A percentile compares a stretch with the other conserved stretches of the same genome.
Conservation (phyloP, 1,140 invertebrate species). For the Diachasmimorpha longicaudata region DNA sequence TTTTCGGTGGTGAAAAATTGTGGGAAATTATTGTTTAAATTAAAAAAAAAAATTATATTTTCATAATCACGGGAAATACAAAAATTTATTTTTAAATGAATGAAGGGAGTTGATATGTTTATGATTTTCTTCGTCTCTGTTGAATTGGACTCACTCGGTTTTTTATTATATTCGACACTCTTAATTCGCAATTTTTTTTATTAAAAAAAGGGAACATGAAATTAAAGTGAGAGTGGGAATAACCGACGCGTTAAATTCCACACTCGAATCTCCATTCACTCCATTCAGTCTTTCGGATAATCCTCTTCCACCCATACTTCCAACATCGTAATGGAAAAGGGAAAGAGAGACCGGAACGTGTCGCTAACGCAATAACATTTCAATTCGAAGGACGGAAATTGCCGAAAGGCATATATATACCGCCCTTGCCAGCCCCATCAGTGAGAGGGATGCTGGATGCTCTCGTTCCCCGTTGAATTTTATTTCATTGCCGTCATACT, state of each 20-base stretch:
- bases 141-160: no score
- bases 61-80: no score
- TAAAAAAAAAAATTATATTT: no score
- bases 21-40: no score
- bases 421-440: not conserved
- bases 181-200: no score
- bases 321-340: slow-evolving; percentile 10
- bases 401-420: slow-evolving; percentile 27
- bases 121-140: no score
- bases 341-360: slow-evolving; percentile 43
- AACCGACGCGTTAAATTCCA: not conserved
- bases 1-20: no score
- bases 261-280: slow-evolving; percentile 17
- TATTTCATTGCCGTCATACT: slow-evolving; percentile 13
- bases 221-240: not conserved
- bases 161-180: no score
- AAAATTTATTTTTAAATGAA: no score
- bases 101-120: no score
- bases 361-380: slow-evolving; percentile 61
- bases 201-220: no score
- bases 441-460: not conserved
- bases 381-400: slow-evolving; percentile 61
- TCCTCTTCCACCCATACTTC: slow-evolving; percentile 14
- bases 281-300: slow-evolving; percentile 18
- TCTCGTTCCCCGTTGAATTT: slow-evolving; percentile 3